A percentile compares a stretch with the other conserved stretches of the same genome.
phyloP scores from a whole-genome alignment of 2,888 invertebrate species.

The Sesia bembeciformis region DNA sequence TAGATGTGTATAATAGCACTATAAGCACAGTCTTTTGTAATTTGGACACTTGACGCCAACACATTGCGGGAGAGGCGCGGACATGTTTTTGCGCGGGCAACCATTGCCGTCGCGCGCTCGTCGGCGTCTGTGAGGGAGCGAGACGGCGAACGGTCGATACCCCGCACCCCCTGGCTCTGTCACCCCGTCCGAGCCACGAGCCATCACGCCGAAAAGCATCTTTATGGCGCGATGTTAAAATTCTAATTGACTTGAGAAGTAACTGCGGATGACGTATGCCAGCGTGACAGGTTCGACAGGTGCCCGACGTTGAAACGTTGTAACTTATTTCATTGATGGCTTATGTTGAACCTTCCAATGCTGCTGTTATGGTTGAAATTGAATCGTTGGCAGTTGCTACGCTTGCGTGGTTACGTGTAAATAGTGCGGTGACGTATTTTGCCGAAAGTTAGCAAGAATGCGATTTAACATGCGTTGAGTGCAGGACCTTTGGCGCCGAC shows the following conservation, averaged over 20 bases:
- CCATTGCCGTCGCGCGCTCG: conserved; percentile 23
- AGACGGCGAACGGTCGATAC: conserved; percentile 36
- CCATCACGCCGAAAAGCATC: not conserved
- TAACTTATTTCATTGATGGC: too few relatives aligned
- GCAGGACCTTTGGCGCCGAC: not conserved
- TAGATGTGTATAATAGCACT: conserved; percentile 24
- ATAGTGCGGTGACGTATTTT: not conserved
- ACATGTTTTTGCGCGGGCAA: conserved; percentile 15
- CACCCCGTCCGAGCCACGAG: not conserved
- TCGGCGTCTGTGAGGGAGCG: conserved; percentile 25
- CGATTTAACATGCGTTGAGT: not conserved
- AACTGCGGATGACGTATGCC: not conserved
- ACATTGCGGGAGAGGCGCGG: conserved; percentile 26
- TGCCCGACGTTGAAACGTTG: too few relatives aligned
- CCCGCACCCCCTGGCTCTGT: conserved; percentile 14
- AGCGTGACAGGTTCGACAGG: too few relatives aligned
- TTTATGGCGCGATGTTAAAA: not conserved
- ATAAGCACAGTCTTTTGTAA: conserved; percentile 27
- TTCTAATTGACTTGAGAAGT: not conserved
- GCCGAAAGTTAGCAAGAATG: not conserved
- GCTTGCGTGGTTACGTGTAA: not conserved
- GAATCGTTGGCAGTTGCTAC: not conserved
- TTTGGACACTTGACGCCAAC: conserved; percentile 34
- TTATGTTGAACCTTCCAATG: too few relatives aligned
- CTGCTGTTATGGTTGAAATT: not conserved